phyloP scores from a whole-genome alignment of 2,113 vertebrate species.

The Podilymbus podiceps region DNA sequence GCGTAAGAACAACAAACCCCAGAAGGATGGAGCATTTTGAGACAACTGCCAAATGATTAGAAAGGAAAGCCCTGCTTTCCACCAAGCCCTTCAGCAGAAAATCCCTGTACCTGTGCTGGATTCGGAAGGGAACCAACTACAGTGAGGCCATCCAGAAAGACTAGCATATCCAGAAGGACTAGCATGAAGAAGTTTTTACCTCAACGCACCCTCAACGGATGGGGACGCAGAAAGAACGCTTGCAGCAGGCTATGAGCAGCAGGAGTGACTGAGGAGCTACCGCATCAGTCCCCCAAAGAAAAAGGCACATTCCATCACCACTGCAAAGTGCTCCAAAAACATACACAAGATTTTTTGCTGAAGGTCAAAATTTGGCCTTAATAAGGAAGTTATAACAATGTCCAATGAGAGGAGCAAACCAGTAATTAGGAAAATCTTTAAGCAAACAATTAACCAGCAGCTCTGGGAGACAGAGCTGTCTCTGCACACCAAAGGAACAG shows the following conservation, averaged over 20 bases:
- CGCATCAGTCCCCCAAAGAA: background rate
- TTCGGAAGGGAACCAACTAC: background rate
- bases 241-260: background rate
- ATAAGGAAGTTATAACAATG: background rate
- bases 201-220: too few relatives aligned
- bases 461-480: constrained; percentile 22
- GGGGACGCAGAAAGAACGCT: background rate
- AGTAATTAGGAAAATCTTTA: background rate
- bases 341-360: background rate
- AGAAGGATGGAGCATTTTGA: background rate
- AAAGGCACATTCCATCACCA: background rate
- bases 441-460: background rate
- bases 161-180: background rate
- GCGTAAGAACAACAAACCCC: background rate
- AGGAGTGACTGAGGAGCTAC: background rate
- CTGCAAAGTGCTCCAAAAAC: background rate
- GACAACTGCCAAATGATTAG: background rate
- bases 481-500: background rate
- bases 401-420: constrained; percentile 26
- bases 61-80: background rate
- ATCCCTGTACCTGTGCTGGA: too few relatives aligned
- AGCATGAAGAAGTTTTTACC: background rate
- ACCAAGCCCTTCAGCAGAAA: background rate
- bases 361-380: background rate
- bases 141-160: background rate